Base-by-base conservation (phyloP, 92 coral and sea anemone genomes). In the Parazoanthus darwini region DNA sequence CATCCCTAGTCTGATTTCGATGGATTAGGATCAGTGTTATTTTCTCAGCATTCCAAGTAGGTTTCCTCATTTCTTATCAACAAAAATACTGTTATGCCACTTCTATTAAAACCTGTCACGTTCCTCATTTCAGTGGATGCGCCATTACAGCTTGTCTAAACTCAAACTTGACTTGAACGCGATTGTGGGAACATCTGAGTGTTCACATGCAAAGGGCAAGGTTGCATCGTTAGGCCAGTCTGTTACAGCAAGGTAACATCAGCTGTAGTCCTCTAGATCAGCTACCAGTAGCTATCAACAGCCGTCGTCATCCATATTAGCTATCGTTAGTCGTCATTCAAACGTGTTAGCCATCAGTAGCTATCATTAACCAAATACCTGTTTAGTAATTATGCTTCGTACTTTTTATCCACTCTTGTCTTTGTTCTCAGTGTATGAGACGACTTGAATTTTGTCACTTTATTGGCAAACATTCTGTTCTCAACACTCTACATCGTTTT, bases 141-240 rank as follows among this genome's bases (percentile, higher is more conserved):
- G 98, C 80, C 95, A 94, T 81, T 94, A 97, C 89, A 97, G 99
- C 71, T 79, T 97, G 43, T 91, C 99, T 9, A 97, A 97, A 89
- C 89, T 97, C 14, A 97, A 95, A 82, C 94, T 97, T 25, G 98
- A 97, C 72, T 90, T 97, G 86, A 97, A 97, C 85, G 93, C 89
- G 78, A 96, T 97, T 80, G 98, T 94, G 29, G 99, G 99, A 10
- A 92, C 97, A 25, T 85, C 99, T 3, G 99, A 97, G 54, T 97
- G 99, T 86, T 95, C 98, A 3, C 99, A 97, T 86, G 98, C 99
- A 14, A 97, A 97, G 85, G 94, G 96, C 48, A 97, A 94, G 91
- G 98, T 97, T 51, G 85, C 95, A 5, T 73, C 97, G 6, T 85
- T 97, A 2, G 95, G 98, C 33, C 98, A 97, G 80, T 89, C 99